Conservation (phyloP, 2,113 vertebrate genomes). For the Vicugna pacos region DNA sequence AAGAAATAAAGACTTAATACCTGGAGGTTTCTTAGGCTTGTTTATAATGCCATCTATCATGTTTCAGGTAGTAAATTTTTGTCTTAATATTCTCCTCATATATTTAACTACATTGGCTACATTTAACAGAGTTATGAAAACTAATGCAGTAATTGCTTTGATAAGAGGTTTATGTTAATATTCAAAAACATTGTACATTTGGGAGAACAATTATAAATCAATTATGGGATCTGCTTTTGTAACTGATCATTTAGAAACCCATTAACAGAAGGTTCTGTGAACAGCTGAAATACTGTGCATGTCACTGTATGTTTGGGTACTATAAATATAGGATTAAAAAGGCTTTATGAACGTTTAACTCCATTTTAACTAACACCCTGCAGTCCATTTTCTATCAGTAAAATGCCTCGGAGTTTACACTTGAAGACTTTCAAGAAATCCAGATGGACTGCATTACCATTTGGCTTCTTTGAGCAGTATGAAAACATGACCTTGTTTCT, state of each 20-base stretch:
- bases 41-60: background rate
- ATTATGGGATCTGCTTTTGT: constrained; percentile 16
- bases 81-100: background rate
- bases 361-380: constrained; percentile 65
- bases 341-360: constrained; percentile 28
- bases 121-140: constrained; percentile 40
- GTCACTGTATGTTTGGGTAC: constrained; percentile 40
- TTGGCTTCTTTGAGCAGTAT: constrained; percentile 69
- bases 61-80: background rate
- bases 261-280: constrained; percentile 17
- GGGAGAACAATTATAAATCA: constrained; percentile 54
- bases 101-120: background rate
- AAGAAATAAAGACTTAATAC: background rate
- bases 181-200: constrained; percentile 44
- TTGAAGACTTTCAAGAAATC: constrained; percentile 73
- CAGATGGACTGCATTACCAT: constrained; percentile 82
- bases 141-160: constrained; percentile 32
- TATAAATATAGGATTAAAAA: constrained; percentile 53
- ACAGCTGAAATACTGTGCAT: constrained; percentile 35
- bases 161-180: constrained; percentile 12
- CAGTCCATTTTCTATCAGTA: constrained; percentile 54
- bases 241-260: constrained; percentile 12
- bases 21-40: background rate
- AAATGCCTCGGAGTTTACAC: constrained; percentile 65
- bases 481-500: constrained; percentile 76